Evolutionary conservation across 2,797 vertebrate species (phyloP).

Genomic region (Lophura swinhoii): DNA sequence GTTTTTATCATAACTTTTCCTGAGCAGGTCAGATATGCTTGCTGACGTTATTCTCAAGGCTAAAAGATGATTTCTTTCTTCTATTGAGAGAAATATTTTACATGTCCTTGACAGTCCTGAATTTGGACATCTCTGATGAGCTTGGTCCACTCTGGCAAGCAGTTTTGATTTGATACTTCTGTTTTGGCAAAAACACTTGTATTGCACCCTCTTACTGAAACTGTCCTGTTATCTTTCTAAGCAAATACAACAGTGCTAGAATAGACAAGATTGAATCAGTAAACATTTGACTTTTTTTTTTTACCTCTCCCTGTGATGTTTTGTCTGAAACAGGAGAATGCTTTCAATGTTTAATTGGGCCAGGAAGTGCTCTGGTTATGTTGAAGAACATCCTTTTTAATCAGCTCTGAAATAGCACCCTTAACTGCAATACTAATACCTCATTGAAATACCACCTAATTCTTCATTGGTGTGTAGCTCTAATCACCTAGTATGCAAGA

Average conservation of each 20-base stretch:
- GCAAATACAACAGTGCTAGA: not conserved
- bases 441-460: not conserved
- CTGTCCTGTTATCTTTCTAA: not conserved
- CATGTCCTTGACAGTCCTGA: not conserved
- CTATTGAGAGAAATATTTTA: not conserved
- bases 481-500: not conserved
- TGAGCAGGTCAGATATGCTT: not conserved
- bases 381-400: not conserved
- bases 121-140: not conserved
- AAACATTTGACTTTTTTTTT: not conserved
- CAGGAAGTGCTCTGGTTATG: not conserved
- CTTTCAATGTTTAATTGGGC: not conserved
- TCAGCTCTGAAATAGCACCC: not conserved
- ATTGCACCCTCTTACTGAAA: not conserved
- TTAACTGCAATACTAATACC: not conserved
- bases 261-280: not conserved
- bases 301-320: not conserved
- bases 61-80: not conserved
- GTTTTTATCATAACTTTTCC: constrained; percentile 11
- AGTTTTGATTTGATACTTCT: not conserved
- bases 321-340: not conserved
- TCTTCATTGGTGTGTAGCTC: not conserved
- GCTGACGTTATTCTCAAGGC: not conserved
- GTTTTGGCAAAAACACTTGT: constrained; percentile 6
- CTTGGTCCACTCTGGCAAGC: not conserved